Conservation (phyloP, 53 echinoderm and acorn worm species). For the Holothuria leucospilota region DNA sequence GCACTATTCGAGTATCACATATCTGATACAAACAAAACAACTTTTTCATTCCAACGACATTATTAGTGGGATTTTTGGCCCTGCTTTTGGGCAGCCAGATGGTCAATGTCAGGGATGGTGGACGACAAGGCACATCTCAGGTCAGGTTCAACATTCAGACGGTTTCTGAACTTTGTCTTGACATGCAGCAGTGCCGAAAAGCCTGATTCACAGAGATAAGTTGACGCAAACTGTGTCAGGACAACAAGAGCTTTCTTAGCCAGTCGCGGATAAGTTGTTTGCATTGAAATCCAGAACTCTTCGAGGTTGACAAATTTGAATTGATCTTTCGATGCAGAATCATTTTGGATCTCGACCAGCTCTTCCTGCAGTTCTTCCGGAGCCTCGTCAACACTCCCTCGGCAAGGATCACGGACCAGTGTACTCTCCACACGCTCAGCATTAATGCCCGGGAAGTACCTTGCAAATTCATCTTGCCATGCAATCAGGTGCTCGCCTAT, state of each 20-base stretch:
- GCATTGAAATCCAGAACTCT: slow-evolving; percentile 14
- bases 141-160: no score
- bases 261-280: slow-evolving; percentile 4
- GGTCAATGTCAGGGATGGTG: no score
- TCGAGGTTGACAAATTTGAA: slow-evolving; percentile 13
- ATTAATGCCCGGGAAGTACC: not conserved
- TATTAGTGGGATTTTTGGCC: no score
- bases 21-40: no score
- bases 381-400: not conserved
- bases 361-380: not conserved
- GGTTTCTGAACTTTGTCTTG: not conserved
- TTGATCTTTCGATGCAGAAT: not conserved
- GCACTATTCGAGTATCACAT: no score
- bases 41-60: no score
- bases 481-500: not conserved
- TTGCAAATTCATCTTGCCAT: not conserved
- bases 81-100: no score
- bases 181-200: not conserved
- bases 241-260: not conserved
- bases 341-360: not conserved
- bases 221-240: not conserved
- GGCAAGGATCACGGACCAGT: no score
- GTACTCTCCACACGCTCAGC: not conserved
- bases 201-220: not conserved
- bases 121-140: no score